Evolutionary conservation across 2,797 vertebrate species (phyloP).

Genomic region (Pogonophryne albipinna): DNA sequence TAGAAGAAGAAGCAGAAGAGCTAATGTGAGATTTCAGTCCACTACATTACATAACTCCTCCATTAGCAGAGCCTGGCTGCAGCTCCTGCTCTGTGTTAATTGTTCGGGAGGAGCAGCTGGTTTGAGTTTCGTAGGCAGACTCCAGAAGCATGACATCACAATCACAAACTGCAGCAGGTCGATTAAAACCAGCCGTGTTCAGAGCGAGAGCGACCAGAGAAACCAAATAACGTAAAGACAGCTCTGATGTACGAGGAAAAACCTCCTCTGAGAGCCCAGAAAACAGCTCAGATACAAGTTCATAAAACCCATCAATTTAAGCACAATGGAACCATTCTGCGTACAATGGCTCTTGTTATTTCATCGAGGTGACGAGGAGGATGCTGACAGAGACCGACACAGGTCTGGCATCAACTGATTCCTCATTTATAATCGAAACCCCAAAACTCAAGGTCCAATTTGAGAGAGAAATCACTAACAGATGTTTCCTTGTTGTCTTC

Average conservation of each 20-base stretch:
- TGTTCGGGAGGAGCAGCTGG: constrained; percentile 55
- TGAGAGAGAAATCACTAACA: constrained; percentile 30
- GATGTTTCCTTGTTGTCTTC: constrained; percentile 39
- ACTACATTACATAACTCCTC: constrained; percentile 33
- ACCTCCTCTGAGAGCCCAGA: constrained; percentile 36
- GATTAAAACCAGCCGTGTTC: constrained; percentile 64
- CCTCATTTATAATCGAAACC: constrained; percentile 11
- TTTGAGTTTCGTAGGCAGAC: constrained; percentile 48
- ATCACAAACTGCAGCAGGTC: constrained; percentile 41
- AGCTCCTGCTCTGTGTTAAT: constrained; percentile 30
- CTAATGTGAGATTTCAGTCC: neutral
- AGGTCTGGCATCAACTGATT: constrained; percentile 20
- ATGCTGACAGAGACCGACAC: neutral
- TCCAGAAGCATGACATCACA: constrained; percentile 62
- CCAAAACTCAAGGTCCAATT: constrained; percentile 21
- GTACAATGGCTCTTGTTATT: constrained; percentile 8
- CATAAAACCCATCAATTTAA: constrained; percentile 5
- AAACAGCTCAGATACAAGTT: constrained; percentile 15
- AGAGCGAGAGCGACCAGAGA: constrained; percentile 30
- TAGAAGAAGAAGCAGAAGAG: constrained; percentile 3
- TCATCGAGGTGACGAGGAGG: neutral
- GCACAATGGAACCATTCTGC: constrained; percentile 20
- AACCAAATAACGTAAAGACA: constrained; percentile 45
- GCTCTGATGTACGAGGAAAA: constrained; percentile 45
- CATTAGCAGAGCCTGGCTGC: constrained; percentile 23